Conservation (phyloP, 2,888 invertebrate genomes). For the Opisthograptis luteolata region DNA sequence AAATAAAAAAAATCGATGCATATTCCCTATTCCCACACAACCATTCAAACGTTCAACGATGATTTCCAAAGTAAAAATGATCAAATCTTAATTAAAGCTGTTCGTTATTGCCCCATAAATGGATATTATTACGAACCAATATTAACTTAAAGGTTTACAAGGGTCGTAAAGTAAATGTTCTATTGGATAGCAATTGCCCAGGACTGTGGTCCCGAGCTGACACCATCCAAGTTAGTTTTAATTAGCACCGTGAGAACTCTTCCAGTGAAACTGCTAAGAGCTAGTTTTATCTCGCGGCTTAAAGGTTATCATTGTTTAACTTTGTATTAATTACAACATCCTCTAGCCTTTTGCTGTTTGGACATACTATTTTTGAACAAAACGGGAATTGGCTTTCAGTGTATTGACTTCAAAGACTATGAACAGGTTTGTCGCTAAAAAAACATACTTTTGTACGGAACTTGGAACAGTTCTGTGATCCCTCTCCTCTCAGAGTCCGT, state of each 20-base stretch:
- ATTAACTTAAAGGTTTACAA: conserved; percentile 24
- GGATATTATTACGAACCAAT: conserved; percentile 17
- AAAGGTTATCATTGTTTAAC: conserved; percentile 35
- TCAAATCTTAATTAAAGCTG: neutral
- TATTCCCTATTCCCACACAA: too few relatives aligned
- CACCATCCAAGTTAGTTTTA: conserved; percentile 16
- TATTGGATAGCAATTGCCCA: conserved; percentile 22
- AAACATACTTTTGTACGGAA: too few relatives aligned
- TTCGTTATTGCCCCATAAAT: conserved; percentile 14
- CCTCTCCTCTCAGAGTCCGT: too few relatives aligned
- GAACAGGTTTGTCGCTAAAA: neutral
- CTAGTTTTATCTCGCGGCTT: conserved; percentile 26
- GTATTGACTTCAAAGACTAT: neutral
- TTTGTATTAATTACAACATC: conserved; percentile 27
- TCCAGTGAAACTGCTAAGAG: conserved; percentile 25
- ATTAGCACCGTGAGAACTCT: conserved; percentile 34
- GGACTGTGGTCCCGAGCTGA: conserved; percentile 15
- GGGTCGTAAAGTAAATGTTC: conserved; percentile 22
- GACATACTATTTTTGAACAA: neutral
- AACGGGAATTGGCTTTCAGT: neutral
- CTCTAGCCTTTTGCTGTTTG: conserved; percentile 1
- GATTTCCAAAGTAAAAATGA: neutral
- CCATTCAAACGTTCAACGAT: too few relatives aligned
- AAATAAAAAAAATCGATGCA: too few relatives aligned
- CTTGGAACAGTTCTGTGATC: too few relatives aligned